Conservation (phyloP, 2,888 invertebrate species). For the Petrophora chlorosata region DNA sequence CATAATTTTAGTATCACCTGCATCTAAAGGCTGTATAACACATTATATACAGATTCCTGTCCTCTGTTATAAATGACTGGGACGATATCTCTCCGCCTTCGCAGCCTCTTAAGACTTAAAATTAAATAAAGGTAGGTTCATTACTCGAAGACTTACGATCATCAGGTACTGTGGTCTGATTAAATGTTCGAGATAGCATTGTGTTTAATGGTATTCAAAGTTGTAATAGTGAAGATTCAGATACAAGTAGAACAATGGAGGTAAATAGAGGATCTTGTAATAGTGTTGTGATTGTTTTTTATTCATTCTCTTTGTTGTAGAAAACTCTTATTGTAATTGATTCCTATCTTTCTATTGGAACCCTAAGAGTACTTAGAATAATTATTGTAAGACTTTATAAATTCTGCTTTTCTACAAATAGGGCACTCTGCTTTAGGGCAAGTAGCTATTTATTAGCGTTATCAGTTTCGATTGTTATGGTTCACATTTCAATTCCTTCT, state of each 20-base stretch:
- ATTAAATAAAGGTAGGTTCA: constrained; percentile 12
- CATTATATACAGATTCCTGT: constrained; percentile 4
- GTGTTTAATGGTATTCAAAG: constrained; percentile 16
- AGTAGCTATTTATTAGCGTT: too few species aligned
- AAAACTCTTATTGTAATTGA: too few species aligned
- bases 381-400: too few species aligned
- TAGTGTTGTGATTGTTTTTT: not conserved
- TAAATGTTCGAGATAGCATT: constrained; percentile 19
- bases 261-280: not conserved
- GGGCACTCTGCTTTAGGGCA: too few species aligned
- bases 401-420: too few species aligned
- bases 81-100: constrained; percentile 8
- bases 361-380: too few species aligned
- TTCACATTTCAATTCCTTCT: too few species aligned
- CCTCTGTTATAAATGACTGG: constrained; percentile 20
- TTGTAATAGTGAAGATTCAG: constrained; percentile 1
- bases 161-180: constrained; percentile 13
- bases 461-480: too few species aligned
- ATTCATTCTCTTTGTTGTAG: not conserved
- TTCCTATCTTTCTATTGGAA: too few species aligned
- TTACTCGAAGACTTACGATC: too few species aligned
- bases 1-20: too few species aligned
- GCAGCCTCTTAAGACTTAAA: constrained; percentile 11
- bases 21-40: not conserved
- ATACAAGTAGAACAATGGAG: constrained; percentile 1